Base-by-base conservation (phyloP, 1,140 invertebrate species). In the Ylistrum balloti region DNA sequence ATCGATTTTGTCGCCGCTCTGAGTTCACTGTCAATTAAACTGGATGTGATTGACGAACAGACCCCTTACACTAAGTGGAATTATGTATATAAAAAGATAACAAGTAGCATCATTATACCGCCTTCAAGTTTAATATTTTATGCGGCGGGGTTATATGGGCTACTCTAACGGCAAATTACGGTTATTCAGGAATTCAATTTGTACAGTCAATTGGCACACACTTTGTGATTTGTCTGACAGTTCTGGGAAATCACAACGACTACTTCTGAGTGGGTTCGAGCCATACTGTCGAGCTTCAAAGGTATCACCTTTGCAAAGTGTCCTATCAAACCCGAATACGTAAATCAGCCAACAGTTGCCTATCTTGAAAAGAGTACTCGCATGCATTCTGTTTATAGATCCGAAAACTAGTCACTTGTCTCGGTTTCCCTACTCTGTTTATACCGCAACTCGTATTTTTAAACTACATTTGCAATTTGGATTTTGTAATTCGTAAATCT, bases 71-170 rank as follows among this genome's bases (percentile, higher is more conserved):
- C 45, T 56, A 56, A 56, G 45, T 56, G 22, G 56, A 3, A 74
- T 74, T 74, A 74, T n/a, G 56, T 74, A 74, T 74, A 74, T 74
- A 74, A 74, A 74, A 74, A 74, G 20, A 74, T 74, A 74, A 28
- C 56, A n/a, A 74, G 56, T n/a, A n/a, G 56, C 56, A 74, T 74
- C 56, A 74, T 74, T 74, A 74, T 28, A 2, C 56, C 11, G 9
- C 56, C n/a, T 11, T 74, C 56, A n/a, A n/a, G n/a, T 74, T n/a
- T 48, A 48, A 48, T 48, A 20, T 20, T 48, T 48, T 74, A 74
- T 74, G n/a, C 17, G 56, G 56, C n/a, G 56, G 56, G 56, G 56
- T 74, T 28, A 28, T 74, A 28, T 5, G 13, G 56, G n/a, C n/a
- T 74, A 74, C 11, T 17, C 56, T 28, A 74, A 74, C 56, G 56